Evolutionary conservation across 2,113 vertebrate genomes (phyloP).

Genomic region (Corythoichthys haematopterus): DNA sequence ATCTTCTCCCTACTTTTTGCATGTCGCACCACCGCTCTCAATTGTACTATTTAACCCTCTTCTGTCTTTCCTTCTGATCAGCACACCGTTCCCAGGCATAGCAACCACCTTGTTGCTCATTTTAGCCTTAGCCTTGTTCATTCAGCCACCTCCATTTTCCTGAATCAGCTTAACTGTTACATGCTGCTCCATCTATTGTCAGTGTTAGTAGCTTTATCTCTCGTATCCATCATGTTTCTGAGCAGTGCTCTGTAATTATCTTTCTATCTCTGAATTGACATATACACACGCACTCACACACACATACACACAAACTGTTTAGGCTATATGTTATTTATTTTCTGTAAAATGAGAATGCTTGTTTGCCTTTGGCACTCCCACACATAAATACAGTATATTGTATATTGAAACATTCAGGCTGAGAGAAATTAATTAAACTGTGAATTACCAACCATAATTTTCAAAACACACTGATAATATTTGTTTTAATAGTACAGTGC

Average conservation of each 20-base stretch:
- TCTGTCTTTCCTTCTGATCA: conserved; percentile 32
- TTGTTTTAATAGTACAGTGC: too few relatives aligned
- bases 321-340: too few relatives aligned
- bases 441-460: too few relatives aligned
- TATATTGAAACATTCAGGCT: too few relatives aligned
- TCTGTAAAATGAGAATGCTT: too few relatives aligned
- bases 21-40: conserved; percentile 8
- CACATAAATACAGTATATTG: too few relatives aligned
- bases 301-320: conserved; percentile 2
- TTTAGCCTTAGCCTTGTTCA: conserved; percentile 25
- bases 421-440: too few relatives aligned
- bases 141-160: conserved; percentile 42
- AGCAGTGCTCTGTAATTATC: conserved; percentile 22
- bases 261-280: conserved; percentile 36
- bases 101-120: conserved; percentile 39
- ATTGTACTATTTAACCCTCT: conserved; percentile 11
- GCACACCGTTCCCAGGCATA: conserved; percentile 23
- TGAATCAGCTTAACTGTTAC: conserved; percentile 62
- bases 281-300: background rate
- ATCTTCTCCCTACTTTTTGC: conserved; percentile 3
- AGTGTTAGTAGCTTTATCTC: conserved; percentile 35
- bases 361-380: too few relatives aligned
- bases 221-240: conserved; percentile 38
- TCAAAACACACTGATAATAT: too few relatives aligned
- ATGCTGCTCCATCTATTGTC: conserved; percentile 35